Evolutionary conservation across 37 sponge, comb jelly and placozoan genomes (phyloP).

Genomic region (Bolinopsis microptera): DNA sequence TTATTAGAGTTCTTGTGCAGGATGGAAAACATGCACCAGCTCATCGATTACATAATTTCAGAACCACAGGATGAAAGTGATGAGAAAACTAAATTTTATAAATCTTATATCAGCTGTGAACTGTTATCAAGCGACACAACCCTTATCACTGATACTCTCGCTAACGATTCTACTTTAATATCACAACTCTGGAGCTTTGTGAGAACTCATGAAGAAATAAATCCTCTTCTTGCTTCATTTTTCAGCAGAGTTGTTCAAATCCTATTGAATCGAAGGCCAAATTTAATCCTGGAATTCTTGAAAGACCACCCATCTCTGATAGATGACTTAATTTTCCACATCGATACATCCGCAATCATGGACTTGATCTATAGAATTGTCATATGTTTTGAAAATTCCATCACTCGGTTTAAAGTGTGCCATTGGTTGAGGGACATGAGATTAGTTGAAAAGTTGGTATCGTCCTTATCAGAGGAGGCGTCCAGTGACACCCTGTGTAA

Average conservation of each 20-base stretch:
- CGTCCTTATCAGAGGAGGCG: slow-evolving; percentile 7
- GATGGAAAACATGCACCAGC: slow-evolving; percentile 24
- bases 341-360: slow-evolving; percentile 53
- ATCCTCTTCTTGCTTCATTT: slow-evolving; percentile 49
- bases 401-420: slow-evolving; percentile 51
- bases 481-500: slow-evolving; percentile 42
- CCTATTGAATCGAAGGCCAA: slow-evolving; percentile 41
- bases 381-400: slow-evolving; percentile 51
- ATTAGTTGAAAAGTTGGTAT: slow-evolving; percentile 23
- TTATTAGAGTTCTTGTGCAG: slow-evolving; percentile 40
- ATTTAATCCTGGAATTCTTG: slow-evolving; percentile 19
- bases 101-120: slow-evolving; percentile 50
- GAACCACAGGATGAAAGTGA: slow-evolving; percentile 31
- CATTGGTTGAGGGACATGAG: slow-evolving; percentile 59
- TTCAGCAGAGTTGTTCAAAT: slow-evolving; percentile 58
- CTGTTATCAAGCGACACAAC: slow-evolving; percentile 25
- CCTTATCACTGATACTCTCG: slow-evolving; percentile 9
- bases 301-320: slow-evolving; percentile 48
- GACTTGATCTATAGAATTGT: slow-evolving; percentile 38
- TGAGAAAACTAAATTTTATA: slow-evolving; percentile 15
- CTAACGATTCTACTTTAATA: neutral
- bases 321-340: slow-evolving; percentile 53
- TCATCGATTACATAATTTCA: neutral
- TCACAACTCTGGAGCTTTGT: slow-evolving; percentile 10
- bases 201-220: slow-evolving; percentile 7